Evolutionary conservation across 2,113 vertebrate species (phyloP), one percentile per base, ranked within the genome.

Genomic region (Chauna torquata): DNA sequence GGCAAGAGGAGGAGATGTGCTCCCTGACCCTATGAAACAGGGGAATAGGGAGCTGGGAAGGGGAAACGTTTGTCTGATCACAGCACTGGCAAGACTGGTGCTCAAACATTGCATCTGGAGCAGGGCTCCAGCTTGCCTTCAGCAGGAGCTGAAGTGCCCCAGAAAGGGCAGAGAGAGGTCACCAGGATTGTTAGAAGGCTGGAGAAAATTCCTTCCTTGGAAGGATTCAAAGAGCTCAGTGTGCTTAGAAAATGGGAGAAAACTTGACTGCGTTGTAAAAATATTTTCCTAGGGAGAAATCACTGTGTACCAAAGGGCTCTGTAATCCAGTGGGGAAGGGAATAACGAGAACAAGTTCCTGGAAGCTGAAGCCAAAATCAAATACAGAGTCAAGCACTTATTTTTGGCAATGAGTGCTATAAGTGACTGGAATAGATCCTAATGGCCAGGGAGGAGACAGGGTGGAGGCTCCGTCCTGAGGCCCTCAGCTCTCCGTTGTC

Each of bases 361-460:
- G 89, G 77, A 96, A 87, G 5, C 65, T 95, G 57, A 87, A 65
- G 38, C 25, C 50, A 91, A 94, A 90, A 25, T 70, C 45, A 92
- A 69, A 80, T 15, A 24, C 23, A 57, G 61, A 38, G 7, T 79
- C 66, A 88, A 70, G 59, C 3, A 10, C 32, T 84, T 64, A 20
- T 9, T 84, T 97, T 89, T 92, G 70, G 65, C 94, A 57, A 54
- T 15, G 36, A 72, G 47, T 71, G 50, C 9, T 2, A 47, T 15
- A 85, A 75, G 75, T 80, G 79, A 47, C 62, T 87, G 95, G 89
- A 96, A 92, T 54, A 72, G 66, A 91, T 89, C 81, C 89, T 74
- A 85, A 5, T 32, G 79, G 23, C 32, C 74, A 15, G 11, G 36
- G 20, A 82, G 77, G 57, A 82, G 91, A 79, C 18, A 69, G 81